A percentile compares a stretch with the other conserved stretches of the same genome.
Evolutionary conservation across 2,113 vertebrate genomes (phyloP).

Genomic region (Nicator chloris): DNA sequence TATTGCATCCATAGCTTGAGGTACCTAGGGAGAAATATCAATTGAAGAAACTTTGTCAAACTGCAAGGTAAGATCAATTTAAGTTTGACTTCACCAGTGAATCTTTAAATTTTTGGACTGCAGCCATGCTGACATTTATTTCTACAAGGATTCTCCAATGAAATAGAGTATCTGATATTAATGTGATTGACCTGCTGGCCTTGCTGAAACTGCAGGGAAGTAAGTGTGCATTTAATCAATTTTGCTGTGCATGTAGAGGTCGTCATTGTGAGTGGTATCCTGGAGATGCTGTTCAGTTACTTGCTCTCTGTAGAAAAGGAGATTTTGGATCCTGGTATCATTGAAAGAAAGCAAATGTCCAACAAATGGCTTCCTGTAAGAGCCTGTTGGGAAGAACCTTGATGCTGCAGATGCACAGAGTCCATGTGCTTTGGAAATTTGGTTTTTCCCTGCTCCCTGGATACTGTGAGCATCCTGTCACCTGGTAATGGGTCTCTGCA

Average conservation of each 20-base stretch:
- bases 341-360: background rate
- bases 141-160: background rate
- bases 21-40: background rate
- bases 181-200: slow-evolving; percentile 16
- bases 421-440: background rate
- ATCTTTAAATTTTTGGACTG: slow-evolving; percentile 4
- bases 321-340: background rate
- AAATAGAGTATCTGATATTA: slow-evolving; percentile 8
- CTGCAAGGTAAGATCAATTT: background rate
- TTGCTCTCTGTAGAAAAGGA: background rate
- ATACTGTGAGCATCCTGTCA: background rate
- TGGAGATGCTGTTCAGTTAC: background rate
- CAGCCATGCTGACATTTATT: slow-evolving; percentile 27
- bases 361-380: background rate
- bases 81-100: background rate
- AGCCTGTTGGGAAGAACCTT: background rate
- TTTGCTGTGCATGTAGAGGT: background rate
- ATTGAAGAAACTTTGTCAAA: background rate
- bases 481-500: background rate
- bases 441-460: background rate
- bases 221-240: slow-evolving; percentile 17
- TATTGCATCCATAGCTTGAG: background rate
- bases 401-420: background rate
- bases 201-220: slow-evolving; percentile 27
- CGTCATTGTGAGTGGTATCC: background rate